Evolutionary conservation across 2,113 vertebrate genomes (phyloP), one percentile per base, ranked within the genome.

Genomic region (Coracopsis vasa): DNA sequence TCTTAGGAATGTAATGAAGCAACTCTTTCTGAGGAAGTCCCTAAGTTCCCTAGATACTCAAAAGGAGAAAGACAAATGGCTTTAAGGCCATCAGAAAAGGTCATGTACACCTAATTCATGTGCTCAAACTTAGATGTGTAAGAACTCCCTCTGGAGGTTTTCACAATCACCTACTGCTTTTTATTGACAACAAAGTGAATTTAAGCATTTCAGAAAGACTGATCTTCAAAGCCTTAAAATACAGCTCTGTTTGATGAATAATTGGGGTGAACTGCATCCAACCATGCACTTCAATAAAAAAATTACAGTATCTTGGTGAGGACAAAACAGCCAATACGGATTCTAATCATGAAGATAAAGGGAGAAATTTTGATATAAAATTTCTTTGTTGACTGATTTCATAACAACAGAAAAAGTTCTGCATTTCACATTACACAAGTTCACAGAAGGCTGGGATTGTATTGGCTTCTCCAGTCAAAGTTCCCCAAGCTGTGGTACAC

Each of bases 61-160:
- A 88, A 92, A 65, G 1, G 4, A 91, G 83, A 78, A 86, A 62
- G 25, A 74, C 25, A 86, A 84, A 84, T 25, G 14, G 24, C 48
- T 71, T 62, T 64, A 91, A 94, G n/a, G 16, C 8, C 13, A 60
- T 21, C 27, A 64, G 56, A 75, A 82, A 86, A 74, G 35, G 20
- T 74, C 20, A 21, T 3, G 6, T 62, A 33, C 19, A 53, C 29
- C 29, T 62, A 45, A 86, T 6, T 70, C 20, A 12, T 16, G 21
- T n/a, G 78, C 37, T 78, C 24, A 66, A 73, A 74, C 17, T 31
- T 53, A 3, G 27, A 65, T 41, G n/a, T 88, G 4, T 71, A 84
- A 92, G 64, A 96, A 80, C 65, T 74, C 83, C 33, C 50, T 71
- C 69, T 89, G 69, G 45, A 94, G 82, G 61, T 60, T 94, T 92